Evolutionary conservation across 2,888 invertebrate species (phyloP).

Genomic region (Trilocha varians): DNA sequence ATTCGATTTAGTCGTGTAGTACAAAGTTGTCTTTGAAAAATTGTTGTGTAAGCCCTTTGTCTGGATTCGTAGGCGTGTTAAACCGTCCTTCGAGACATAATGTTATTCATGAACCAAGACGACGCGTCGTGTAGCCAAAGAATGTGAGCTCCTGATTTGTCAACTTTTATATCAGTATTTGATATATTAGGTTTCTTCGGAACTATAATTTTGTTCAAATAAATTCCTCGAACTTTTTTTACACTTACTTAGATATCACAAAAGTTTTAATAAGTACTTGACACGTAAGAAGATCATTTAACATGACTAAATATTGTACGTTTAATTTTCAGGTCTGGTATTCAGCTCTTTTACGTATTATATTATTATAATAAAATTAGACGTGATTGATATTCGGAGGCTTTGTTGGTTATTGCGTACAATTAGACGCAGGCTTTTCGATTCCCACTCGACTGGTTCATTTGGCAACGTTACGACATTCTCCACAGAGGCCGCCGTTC

Average conservation of each 20-base stretch:
- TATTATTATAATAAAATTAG: background rate
- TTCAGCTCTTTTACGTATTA: too few species aligned
- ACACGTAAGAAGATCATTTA: too few species aligned
- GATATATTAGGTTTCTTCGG: too few species aligned
- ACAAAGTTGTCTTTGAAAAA: constrained; percentile 19
- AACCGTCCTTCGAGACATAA: constrained; percentile 17
- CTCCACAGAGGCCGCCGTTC: constrained; percentile 28
- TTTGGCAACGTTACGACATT: constrained; percentile 36
- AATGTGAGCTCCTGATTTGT: too few species aligned
- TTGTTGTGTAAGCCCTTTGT: constrained; percentile 29
- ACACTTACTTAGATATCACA: too few species aligned
- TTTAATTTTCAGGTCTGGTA: too few species aligned
- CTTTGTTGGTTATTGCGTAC: constrained; percentile 7
- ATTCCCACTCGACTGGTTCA: constrained; percentile 36
- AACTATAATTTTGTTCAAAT: too few species aligned
- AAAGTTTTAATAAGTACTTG: too few species aligned
- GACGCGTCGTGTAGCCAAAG: background rate
- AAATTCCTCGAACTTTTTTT: too few species aligned
- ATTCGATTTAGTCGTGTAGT: constrained; percentile 23
- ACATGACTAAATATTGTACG: too few species aligned
- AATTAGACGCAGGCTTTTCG: constrained; percentile 18
- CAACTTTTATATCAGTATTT: too few species aligned
- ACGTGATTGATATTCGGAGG: constrained; percentile 4
- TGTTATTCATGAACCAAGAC: constrained; percentile 14
- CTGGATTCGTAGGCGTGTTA: constrained; percentile 19